These are phyloP conservation scores for Patiria pectinifera DNA, from an alignment of 53 echinoderm and acorn worm species.

Conservation along the genomic window DNA sequence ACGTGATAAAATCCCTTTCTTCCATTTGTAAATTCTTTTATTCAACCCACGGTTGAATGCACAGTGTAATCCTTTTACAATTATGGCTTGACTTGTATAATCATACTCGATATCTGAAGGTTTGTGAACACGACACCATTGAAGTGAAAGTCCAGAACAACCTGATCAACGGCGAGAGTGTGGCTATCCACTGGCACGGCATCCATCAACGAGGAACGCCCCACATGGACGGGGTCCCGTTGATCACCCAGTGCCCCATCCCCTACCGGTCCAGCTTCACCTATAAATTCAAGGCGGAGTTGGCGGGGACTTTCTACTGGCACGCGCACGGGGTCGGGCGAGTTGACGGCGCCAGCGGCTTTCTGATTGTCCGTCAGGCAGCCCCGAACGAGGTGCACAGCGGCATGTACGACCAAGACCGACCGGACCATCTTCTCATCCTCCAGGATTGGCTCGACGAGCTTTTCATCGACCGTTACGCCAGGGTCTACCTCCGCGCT, in stretches of 20 bases:
- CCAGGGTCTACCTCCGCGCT: neutral
- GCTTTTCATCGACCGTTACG: neutral
- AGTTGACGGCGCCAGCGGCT: constrained; percentile 72
- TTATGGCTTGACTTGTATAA: no score
- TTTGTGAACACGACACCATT: constrained; percentile 87
- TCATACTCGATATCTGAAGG: constrained; percentile 49
- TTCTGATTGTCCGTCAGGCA: constrained; percentile 78
- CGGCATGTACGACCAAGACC: constrained; percentile 71
- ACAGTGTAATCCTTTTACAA: no score
- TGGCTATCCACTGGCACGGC: neutral
- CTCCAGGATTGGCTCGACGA: constrained; percentile 69
- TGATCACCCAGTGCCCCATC: constrained; percentile 91
- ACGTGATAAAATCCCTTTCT: no score
- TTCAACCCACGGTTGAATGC: no score
- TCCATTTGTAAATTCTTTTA: no score
- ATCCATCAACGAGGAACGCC: constrained; percentile 34
- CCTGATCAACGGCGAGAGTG: constrained; percentile 67
- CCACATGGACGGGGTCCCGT: constrained; percentile 83
- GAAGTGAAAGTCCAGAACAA: constrained; percentile 78
- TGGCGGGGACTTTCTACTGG: constrained; percentile 82
- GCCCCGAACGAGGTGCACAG: constrained; percentile 57
- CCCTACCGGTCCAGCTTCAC: constrained; percentile 63
- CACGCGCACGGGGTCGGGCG: constrained; percentile 77
- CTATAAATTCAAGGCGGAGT: constrained; percentile 74
- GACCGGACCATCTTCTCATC: constrained; percentile 58